A percentile compares a stretch with the other conserved stretches of the same genome.
Conservation (phyloP, 2,797 vertebrate species). For the Parambassis ranga region DNA sequence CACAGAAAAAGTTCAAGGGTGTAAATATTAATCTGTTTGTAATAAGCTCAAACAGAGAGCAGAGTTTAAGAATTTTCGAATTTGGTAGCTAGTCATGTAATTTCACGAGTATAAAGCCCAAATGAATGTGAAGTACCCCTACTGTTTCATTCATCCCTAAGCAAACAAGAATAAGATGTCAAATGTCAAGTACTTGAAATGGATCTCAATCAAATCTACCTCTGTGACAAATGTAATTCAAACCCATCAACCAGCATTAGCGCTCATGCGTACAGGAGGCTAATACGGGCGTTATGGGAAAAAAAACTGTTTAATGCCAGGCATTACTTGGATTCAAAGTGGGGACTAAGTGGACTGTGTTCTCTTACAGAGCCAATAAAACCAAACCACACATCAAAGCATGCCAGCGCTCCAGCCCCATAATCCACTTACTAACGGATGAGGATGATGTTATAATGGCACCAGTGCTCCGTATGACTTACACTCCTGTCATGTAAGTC, state of each 20-base stretch:
- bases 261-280: constrained; percentile 27
- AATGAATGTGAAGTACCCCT: neutral
- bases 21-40: no score
- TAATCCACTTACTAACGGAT: constrained; percentile 80
- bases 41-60: neutral
- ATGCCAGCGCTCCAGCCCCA: constrained; percentile 62
- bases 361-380: constrained; percentile 77
- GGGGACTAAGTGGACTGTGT: constrained; percentile 75
- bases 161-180: constrained; percentile 40
- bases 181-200: constrained; percentile 65
- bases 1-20: no score
- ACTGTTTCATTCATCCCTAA: neutral
- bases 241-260: constrained; percentile 74
- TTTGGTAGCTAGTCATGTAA: neutral
- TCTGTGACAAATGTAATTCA: constrained; percentile 70
- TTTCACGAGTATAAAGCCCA: neutral
- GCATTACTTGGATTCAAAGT: constrained; percentile 74
- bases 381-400: constrained; percentile 74
- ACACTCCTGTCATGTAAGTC: constrained; percentile 63
- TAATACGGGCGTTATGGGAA: constrained; percentile 55
- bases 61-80: neutral
- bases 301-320: constrained; percentile 63
- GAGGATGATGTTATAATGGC: constrained; percentile 74
- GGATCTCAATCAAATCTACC: constrained; percentile 68
- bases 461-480: constrained; percentile 64